These are phyloP conservation scores for Oriolus oriolus DNA, from an alignment of 2,113 vertebrate genomes.

Conservation along the genomic window DNA sequence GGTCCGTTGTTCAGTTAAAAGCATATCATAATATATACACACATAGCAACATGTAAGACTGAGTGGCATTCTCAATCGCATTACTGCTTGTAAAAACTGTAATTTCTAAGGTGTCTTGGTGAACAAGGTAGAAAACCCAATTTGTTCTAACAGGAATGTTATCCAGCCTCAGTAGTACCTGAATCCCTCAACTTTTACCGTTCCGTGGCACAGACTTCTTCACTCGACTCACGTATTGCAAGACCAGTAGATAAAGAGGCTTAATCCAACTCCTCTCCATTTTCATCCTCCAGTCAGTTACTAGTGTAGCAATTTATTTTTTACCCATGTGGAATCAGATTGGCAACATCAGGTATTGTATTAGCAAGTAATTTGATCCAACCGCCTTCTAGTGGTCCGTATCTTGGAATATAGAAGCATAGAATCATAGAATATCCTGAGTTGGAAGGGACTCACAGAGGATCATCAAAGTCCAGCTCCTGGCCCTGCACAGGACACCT, in stretches of 20 bases:
- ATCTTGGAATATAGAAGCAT: not conserved
- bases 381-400: not conserved
- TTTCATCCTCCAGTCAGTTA: not conserved
- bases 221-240: not conserved
- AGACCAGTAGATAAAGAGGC: not conserved
- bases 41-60: not conserved
- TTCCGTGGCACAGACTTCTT: not conserved
- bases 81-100: not conserved
- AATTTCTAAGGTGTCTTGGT: not conserved
- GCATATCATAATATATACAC: not conserved
- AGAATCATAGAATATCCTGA: not conserved
- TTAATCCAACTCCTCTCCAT: not conserved
- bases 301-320: not conserved
- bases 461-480: no score
- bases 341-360: not conserved
- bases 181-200: not conserved
- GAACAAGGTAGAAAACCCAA: not conserved
- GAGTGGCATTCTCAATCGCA: not conserved
- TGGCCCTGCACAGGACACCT: not conserved
- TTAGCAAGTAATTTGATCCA: not conserved
- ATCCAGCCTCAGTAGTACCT: not conserved
- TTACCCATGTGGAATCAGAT: not conserved
- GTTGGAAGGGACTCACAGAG: not conserved
- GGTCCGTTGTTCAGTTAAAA: not conserved
- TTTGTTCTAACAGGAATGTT: not conserved